A percentile compares a stretch with the other conserved stretches of the same genome.
Evolutionary conservation across 2,888 invertebrate genomes (phyloP).

Genomic region (Galeruca laticollis): DNA sequence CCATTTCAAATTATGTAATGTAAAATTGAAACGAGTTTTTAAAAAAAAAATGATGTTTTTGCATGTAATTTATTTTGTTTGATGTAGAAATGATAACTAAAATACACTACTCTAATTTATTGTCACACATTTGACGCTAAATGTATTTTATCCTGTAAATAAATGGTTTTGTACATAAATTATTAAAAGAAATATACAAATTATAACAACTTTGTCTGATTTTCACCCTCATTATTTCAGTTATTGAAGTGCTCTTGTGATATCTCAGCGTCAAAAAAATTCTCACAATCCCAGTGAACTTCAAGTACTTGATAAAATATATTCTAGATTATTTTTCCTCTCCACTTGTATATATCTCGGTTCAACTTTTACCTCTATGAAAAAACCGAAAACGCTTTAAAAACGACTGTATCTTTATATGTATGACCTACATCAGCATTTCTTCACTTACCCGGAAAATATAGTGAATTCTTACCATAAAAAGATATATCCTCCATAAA

Average conservation of each 20-base stretch:
- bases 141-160: conserved; percentile 38
- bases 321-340: not conserved
- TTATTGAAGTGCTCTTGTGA: too few relatives aligned
- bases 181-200: conserved; percentile 34
- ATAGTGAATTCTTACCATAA: conserved; percentile 13
- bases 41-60: too few relatives aligned
- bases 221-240: too few relatives aligned
- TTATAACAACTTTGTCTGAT: not conserved
- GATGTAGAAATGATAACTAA: not conserved
- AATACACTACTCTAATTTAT: not conserved
- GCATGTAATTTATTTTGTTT: not conserved
- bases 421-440: conserved; percentile 23
- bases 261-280: too few relatives aligned
- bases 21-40: too few relatives aligned
- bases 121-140: not conserved
- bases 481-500: conserved; percentile 18
- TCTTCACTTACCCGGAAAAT: conserved; percentile 13
- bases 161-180: conserved; percentile 47
- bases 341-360: too few relatives aligned
- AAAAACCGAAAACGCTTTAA: conserved; percentile 24
- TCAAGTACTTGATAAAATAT: too few relatives aligned
- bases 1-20: too few relatives aligned
- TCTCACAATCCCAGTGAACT: too few relatives aligned
- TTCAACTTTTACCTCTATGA: conserved; percentile 9
- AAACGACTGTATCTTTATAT: conserved; percentile 20